These are phyloP conservation scores for Poecilobothrus nobilitatus DNA, from an alignment of 2,888 invertebrate genomes.

Conservation along the genomic window DNA sequence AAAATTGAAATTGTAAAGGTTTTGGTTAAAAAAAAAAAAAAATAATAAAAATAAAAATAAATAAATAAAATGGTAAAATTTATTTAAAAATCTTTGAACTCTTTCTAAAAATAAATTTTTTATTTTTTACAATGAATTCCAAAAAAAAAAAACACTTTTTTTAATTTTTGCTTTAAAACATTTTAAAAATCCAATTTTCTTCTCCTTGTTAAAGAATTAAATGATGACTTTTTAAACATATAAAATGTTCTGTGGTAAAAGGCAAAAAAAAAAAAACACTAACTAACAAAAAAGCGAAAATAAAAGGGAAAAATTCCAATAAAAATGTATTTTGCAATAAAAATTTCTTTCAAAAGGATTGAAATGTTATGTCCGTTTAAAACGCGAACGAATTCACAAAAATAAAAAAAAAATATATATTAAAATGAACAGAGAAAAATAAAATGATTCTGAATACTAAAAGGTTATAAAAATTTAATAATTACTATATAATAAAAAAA, in stretches of 20 bases:
- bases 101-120: neutral
- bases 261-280: neutral
- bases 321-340: neutral
- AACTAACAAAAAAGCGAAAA: neutral
- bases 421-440: no score
- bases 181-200: neutral
- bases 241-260: neutral
- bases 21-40: no score
- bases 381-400: neutral
- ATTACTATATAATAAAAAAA: no score
- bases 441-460: no score
- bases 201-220: neutral
- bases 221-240: conserved; percentile 1
- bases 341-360: neutral
- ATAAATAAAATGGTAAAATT: no score
- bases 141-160: neutral
- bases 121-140: neutral
- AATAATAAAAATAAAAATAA: no score
- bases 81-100: conserved; percentile 5
- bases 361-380: conserved; percentile 6
- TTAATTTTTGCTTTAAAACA: neutral
- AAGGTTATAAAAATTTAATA: no score
- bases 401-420: neutral
- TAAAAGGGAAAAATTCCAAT: neutral
- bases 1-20: neutral